Evolutionary conservation across 2,888 invertebrate genomes (phyloP), one percentile per base, ranked within the genome.

Genomic region (Macrophya annulata): DNA sequence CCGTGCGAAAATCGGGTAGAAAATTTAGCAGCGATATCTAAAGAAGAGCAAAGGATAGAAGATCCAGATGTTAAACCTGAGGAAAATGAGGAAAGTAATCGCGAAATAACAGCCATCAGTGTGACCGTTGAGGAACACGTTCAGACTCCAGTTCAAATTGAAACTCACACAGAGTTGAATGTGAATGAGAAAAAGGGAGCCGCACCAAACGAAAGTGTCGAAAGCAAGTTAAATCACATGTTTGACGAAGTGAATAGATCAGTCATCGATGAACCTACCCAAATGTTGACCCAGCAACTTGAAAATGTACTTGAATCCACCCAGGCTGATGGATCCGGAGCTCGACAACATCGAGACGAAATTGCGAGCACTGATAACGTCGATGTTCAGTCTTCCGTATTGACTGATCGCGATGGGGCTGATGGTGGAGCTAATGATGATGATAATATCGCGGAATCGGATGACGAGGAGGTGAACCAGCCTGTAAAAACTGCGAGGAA

Each of bases 251-350:
- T 87, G 1, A 88, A 89, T 4, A 86, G 87, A 9, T 59, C 84
- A 9, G 17, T 81, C 6, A 62, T 40, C 0, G 86, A 88, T 9
- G 87, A 90, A n/a, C 85, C 87, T 10, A 85, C 87, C 0, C 85
- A 83, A 55, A 86, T 93, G 74, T 89, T 91, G 65, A 93, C 92
- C 4, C 92, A 93, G 62, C 87, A 88, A 85, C 89, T 93, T 31
- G 87, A 87, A 82, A 88, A 89, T 82, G 87, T 92, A 76, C 74
- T 93, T 31, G 88, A 91, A 83, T 86, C 86, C 0, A 90, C 90
- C 9, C 87, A 90, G 45, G n/a, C 17, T 10, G 68, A 83, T n/a
- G 62, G 15, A 59, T 3, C 40, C n/a, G 48, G 31, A 51, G 21
- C 15, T 21, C 17, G 15, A 8, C 15, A 17, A 40, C 76, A 12